Conservation (phyloP, 1,140 invertebrate genomes). For the Cherax quadricarinatus region DNA sequence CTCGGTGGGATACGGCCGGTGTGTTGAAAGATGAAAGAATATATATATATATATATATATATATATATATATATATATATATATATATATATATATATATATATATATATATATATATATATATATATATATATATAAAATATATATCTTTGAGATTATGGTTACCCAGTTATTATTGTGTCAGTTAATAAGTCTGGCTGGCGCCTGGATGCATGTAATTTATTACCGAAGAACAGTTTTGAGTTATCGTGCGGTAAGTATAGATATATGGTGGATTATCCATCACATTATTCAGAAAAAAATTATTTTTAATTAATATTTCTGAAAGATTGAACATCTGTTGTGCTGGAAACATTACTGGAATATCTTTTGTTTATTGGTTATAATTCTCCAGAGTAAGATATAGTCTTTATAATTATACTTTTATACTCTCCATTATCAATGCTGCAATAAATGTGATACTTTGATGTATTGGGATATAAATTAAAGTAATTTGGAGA, state of each 20-base stretch:
- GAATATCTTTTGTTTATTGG: slow-evolving; percentile 64
- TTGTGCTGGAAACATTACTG: neutral
- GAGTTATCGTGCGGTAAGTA: neutral
- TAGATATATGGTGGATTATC: neutral
- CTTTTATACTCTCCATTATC: neutral
- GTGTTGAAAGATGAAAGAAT: no score
- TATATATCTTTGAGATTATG: neutral
- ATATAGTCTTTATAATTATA: slow-evolving; percentile 21
- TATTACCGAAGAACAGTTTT: neutral
- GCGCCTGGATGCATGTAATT: neutral
- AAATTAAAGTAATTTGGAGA: neutral
- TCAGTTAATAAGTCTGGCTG: neutral
- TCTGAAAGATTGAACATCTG: neutral
- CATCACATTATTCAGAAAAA: no score
- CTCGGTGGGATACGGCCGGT: no score
- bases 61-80: neutral
- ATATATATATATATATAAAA: slow-evolving; percentile 28
- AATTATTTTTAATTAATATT: neutral
- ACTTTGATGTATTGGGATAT: no score
- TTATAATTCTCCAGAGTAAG: neutral
- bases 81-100: slow-evolving; percentile 12
- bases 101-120: slow-evolving; percentile 36
- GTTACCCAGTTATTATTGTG: no score
- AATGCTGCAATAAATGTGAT: no score
- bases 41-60: slow-evolving; percentile 24